These are phyloP conservation scores for Sciurus niger DNA, from an alignment of 2,113 vertebrate genomes.

Conservation along the genomic window DNA sequence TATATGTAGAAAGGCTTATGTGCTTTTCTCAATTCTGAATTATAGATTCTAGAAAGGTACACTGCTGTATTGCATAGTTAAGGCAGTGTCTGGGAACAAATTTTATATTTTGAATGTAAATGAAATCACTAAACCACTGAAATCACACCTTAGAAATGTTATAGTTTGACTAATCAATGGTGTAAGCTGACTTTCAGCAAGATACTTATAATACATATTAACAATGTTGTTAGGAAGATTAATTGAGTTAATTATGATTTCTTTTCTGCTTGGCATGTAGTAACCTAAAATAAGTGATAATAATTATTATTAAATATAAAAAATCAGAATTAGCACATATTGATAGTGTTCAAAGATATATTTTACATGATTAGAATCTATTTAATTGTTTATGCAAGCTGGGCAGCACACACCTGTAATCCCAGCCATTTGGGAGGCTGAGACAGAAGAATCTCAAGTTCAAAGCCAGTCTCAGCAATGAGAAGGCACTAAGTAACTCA, in stretches of 20 bases:
- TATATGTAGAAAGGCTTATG: background rate
- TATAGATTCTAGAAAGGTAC: background rate
- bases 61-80: background rate
- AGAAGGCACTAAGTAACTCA: no score
- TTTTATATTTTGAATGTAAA: background rate
- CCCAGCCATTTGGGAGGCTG: no score
- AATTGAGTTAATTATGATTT: background rate
- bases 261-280: background rate
- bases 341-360: no score
- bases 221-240: no score
- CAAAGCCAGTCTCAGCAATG: no score
- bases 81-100: background rate
- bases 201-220: no score
- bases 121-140: background rate
- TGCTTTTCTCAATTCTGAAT: background rate
- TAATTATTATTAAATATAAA: no score
- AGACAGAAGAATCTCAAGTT: no score
- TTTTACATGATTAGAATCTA: no score
- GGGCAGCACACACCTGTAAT: no score
- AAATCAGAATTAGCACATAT: no score
- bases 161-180: constrained; percentile 15
- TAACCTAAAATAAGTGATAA: background rate
- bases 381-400: no score
- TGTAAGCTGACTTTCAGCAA: background rate
- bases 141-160: background rate